Evolutionary conservation across 2,797 vertebrate species (phyloP).

Genomic region (Saguinus oedipus): DNA sequence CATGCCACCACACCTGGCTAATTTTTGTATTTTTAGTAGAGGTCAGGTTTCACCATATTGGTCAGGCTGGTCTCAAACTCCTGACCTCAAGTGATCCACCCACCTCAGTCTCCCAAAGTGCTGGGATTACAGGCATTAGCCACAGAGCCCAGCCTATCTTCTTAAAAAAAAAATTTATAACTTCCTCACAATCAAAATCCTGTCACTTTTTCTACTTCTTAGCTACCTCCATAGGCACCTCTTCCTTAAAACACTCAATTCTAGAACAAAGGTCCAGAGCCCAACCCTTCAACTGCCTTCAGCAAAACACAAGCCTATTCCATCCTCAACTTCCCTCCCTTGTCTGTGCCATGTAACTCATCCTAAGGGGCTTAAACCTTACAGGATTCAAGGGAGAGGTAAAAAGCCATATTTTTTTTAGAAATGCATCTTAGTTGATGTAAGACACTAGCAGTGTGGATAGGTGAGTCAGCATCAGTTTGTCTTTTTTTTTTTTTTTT

Average conservation of each 20-base stretch:
- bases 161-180: neutral
- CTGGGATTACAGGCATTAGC: too few relatives aligned
- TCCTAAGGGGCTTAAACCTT: neutral
- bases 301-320: neutral
- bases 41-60: too few relatives aligned
- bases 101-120: too few relatives aligned
- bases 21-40: too few relatives aligned
- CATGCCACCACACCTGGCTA: too few relatives aligned
- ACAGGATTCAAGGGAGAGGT: neutral
- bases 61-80: too few relatives aligned
- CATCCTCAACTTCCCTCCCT: neutral
- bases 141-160: too few relatives aligned
- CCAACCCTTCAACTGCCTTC: neutral
- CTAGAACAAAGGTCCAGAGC: neutral
- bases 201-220: neutral
- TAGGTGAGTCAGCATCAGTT: neutral
- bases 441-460: neutral
- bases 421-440: neutral
- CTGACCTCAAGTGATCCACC: too few relatives aligned
- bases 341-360: neutral
- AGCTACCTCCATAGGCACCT: neutral
- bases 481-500: neutral
- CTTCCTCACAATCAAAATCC: conserved; percentile 32
- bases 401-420: neutral
- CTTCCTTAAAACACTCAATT: neutral